Conservation (phyloP, 2,113 vertebrate genomes). For the Callaeas wilsoni region DNA sequence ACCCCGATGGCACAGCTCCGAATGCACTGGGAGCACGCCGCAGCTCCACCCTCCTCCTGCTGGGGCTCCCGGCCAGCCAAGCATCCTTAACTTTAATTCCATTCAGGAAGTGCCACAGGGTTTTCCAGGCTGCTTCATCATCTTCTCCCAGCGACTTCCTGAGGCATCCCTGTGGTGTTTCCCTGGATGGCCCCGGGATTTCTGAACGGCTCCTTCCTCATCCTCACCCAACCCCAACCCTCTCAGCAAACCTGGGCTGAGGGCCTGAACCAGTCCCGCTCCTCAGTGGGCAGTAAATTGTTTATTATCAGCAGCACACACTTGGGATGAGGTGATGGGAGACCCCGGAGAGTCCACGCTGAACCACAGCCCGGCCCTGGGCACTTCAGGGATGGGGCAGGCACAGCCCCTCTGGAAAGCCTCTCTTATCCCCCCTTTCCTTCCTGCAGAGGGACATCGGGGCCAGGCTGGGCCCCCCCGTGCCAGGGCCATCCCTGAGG, state of each 20-base stretch:
- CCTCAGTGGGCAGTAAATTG: background rate
- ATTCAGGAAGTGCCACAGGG: accelerated
- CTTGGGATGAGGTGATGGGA: background rate
- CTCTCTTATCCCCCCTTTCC: no score
- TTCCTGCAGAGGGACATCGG: background rate
- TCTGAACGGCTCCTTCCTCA: background rate
- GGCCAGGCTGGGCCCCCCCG: background rate
- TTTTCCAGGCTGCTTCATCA: background rate
- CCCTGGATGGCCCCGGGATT: background rate
- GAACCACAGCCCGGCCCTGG: background rate
- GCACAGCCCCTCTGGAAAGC: background rate
- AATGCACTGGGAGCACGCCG: accelerated
- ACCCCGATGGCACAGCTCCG: accelerated
- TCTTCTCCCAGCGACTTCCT: background rate
- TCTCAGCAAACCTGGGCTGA: background rate
- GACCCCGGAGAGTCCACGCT: accelerated
- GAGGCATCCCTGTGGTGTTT: background rate
- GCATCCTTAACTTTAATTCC: no score
- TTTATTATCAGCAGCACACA: background rate
- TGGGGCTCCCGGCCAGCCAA: background rate
- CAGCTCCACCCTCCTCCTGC: background rate
- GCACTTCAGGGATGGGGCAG: background rate
- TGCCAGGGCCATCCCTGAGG: background rate
- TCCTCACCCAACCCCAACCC: background rate
- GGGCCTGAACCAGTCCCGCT: background rate